These are phyloP conservation scores for Rhombomys opimus DNA, from an alignment of 2,113 vertebrate genomes.

Conservation along the genomic window DNA sequence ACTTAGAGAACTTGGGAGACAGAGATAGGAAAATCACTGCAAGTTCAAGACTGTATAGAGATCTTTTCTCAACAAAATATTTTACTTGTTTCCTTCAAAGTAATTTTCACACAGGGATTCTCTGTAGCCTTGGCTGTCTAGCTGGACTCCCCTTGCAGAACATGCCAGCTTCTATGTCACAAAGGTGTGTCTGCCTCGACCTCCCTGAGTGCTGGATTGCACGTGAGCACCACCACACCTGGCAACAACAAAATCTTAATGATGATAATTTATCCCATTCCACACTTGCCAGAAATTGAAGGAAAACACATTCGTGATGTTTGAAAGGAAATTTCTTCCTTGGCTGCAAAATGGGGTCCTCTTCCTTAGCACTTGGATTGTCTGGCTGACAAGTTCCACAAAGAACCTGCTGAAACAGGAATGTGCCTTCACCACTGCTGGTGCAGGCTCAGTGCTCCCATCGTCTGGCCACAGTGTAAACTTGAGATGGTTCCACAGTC, in stretches of 20 bases:
- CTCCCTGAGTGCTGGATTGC: no score
- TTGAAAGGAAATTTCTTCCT: neutral
- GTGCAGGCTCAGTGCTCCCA: neutral
- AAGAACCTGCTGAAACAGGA: neutral
- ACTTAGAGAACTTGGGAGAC: neutral
- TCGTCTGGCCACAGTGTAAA: constrained; percentile 43
- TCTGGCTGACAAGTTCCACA: neutral
- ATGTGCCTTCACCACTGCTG: no score
- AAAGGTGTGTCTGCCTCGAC: no score
- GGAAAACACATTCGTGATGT: neutral
- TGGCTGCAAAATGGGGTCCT: neutral
- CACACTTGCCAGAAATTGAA: constrained; percentile 6
- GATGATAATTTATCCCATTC: neutral
- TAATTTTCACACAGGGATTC: no score
- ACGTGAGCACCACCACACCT: no score
- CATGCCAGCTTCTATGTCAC: no score
- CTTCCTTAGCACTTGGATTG: neutral
- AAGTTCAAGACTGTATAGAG: neutral
- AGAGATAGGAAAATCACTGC: no score
- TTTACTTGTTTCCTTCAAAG: no score
- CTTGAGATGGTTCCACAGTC: neutral
- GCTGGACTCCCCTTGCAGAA: no score
- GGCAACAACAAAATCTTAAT: neutral
- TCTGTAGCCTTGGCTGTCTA: no score
- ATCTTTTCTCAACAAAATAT: neutral